Evolutionary conservation across 2,113 vertebrate species (phyloP).

Genomic region (Thermophis baileyi): DNA sequence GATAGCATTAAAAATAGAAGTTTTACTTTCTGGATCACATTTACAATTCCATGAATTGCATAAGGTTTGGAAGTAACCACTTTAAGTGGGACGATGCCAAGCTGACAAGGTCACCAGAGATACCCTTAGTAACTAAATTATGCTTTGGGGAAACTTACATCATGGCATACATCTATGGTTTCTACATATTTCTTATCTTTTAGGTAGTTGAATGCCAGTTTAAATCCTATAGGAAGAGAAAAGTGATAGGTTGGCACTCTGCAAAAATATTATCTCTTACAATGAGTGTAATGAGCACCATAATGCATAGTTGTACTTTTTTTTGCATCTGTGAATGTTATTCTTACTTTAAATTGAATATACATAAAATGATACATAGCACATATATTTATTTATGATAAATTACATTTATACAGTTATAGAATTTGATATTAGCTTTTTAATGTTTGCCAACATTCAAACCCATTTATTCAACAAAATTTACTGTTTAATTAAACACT

Average conservation of each 20-base stretch:
- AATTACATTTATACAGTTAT: neutral
- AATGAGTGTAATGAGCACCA: neutral
- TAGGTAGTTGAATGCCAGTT: conserved; percentile 74
- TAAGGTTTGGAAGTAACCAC: neutral
- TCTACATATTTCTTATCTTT: conserved; percentile 72
- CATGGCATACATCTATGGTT: conserved; percentile 69
- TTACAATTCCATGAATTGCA: neutral
- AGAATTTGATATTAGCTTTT: neutral
- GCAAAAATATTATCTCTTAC: neutral
- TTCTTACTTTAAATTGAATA: neutral
- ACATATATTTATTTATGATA: neutral
- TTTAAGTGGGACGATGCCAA: neutral
- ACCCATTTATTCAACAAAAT: neutral
- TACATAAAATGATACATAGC: neutral
- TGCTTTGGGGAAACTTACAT: conserved; percentile 44
- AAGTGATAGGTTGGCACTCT: neutral
- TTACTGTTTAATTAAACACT: neutral
- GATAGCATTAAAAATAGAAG: neutral
- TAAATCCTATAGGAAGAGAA: conserved; percentile 64
- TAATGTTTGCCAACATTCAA: neutral
- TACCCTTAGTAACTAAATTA: neutral
- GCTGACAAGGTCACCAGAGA: neutral
- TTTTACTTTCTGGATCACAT: neutral
- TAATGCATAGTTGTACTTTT: neutral
- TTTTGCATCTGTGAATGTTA: neutral